These are phyloP conservation scores for Tipula confusa DNA, from an alignment of 2,888 invertebrate species.

Conservation along the genomic window DNA sequence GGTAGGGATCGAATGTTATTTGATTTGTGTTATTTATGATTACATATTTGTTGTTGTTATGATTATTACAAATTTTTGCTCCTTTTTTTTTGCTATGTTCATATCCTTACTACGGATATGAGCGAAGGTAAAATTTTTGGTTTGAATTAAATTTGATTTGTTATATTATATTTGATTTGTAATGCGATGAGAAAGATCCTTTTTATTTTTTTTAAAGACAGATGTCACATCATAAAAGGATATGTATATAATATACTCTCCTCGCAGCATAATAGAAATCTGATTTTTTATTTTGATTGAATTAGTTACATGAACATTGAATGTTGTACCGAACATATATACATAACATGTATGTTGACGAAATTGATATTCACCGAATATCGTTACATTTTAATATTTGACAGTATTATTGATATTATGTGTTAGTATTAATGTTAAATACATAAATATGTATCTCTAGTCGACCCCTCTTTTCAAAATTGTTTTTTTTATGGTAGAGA, in stretches of 20 bases:
- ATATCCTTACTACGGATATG: neutral
- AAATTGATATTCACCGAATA: neutral
- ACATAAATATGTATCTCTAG: too few relatives aligned
- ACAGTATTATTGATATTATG: neutral
- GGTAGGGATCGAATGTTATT: neutral
- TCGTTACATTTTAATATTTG: neutral
- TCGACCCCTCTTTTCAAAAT: too few relatives aligned
- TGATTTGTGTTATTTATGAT: conserved; percentile 25
- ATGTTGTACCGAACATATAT: neutral
- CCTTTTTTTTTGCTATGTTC: neutral
- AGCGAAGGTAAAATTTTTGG: conserved; percentile 9
- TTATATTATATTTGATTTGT: conserved; percentile 21
- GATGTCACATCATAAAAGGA: conserved; percentile 25
- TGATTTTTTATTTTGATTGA: neutral
- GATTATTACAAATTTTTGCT: neutral
- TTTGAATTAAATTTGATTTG: conserved; percentile 20
- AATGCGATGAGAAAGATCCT: neutral
- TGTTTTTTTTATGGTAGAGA: too few relatives aligned
- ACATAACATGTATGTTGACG: neutral
- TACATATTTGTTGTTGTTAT: conserved; percentile 9
- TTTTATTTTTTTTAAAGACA: neutral
- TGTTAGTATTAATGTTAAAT: neutral
- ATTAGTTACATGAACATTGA: neutral
- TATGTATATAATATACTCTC: neutral
- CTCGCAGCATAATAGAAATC: neutral